Percentiles rank a stretch among this genome's conserved stretches.
Evolutionary conservation across 2,797 vertebrate genomes (phyloP).

Genomic region (Sebastes kiyomatsui): DNA sequence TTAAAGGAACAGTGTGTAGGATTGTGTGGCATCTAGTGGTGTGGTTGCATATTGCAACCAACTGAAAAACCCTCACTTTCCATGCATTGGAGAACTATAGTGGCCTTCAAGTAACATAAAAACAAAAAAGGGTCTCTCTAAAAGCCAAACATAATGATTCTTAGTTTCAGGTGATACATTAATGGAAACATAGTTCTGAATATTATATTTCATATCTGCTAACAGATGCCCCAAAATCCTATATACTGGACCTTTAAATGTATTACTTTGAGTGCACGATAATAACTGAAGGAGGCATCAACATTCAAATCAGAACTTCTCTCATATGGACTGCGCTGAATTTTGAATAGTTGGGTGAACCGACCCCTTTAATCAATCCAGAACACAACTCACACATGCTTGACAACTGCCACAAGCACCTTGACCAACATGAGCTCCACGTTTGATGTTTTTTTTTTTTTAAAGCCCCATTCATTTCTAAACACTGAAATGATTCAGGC

Average conservation of each 20-base stretch:
- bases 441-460: neutral
- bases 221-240: too few species aligned
- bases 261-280: neutral
- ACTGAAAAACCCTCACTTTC: too few species aligned
- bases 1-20: neutral
- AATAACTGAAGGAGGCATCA: neutral
- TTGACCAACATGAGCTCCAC: neutral
- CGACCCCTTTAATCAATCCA: neutral
- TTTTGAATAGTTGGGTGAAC: neutral
- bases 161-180: too few species aligned
- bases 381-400: neutral
- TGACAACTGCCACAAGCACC: neutral
- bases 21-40: too few species aligned
- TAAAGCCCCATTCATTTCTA: neutral
- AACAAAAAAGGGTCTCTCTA: too few species aligned
- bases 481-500: constrained; percentile 9
- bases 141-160: too few species aligned
- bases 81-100: too few species aligned
- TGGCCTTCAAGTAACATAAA: too few species aligned
- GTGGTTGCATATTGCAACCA: too few species aligned
- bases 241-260: neutral
- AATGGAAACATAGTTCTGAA: too few species aligned
- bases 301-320: neutral
- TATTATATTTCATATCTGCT: too few species aligned
- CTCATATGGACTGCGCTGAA: neutral